A percentile compares a stretch with the other conserved stretches of the same genome.
Evolutionary conservation across 2,888 invertebrate species (phyloP).

Genomic region (Scaptomyza tumidula): DNA sequence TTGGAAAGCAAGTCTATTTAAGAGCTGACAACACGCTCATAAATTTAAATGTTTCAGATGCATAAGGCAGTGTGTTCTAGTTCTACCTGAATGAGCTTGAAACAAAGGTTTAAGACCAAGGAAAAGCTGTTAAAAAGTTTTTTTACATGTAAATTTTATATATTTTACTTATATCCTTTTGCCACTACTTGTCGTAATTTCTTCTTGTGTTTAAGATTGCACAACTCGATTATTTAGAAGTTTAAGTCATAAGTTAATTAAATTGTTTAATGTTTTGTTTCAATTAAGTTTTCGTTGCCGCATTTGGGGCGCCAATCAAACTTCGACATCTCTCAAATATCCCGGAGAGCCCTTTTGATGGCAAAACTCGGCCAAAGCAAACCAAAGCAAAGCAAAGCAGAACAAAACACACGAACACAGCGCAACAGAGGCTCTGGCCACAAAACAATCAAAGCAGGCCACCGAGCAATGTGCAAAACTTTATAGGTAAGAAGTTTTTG

Average conservation of each 20-base stretch:
- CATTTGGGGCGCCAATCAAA: constrained; percentile 37
- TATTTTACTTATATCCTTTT: too few relatives aligned
- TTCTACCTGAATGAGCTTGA: constrained; percentile 8
- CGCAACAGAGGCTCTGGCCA: constrained; percentile 39
- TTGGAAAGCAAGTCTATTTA: constrained; percentile 11
- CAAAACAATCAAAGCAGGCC: constrained; percentile 72
- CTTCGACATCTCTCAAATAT: constrained; percentile 37
- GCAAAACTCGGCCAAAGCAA: constrained; percentile 37
- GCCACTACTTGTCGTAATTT: neutral
- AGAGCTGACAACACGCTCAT: neutral
- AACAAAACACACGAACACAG: constrained; percentile 20
- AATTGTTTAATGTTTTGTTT: constrained; percentile 21
- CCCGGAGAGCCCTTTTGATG: constrained; percentile 38
- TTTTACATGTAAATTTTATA: too few relatives aligned
- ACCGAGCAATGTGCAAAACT: constrained; percentile 42
- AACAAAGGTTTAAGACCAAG: too few relatives aligned
- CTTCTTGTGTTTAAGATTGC: neutral
- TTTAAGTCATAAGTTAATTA: constrained; percentile 11
- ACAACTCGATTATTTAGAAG: constrained; percentile 2
- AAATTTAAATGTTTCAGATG: neutral
- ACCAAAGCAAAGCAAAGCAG: neutral
- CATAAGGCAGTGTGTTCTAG: too few relatives aligned
- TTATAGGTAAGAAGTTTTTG: constrained; percentile 1
- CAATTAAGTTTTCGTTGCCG: constrained; percentile 28
- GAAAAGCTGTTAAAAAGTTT: too few relatives aligned